Evolutionary conservation across 2,797 vertebrate genomes (phyloP).

Genomic region (Helarctos malayanus): DNA sequence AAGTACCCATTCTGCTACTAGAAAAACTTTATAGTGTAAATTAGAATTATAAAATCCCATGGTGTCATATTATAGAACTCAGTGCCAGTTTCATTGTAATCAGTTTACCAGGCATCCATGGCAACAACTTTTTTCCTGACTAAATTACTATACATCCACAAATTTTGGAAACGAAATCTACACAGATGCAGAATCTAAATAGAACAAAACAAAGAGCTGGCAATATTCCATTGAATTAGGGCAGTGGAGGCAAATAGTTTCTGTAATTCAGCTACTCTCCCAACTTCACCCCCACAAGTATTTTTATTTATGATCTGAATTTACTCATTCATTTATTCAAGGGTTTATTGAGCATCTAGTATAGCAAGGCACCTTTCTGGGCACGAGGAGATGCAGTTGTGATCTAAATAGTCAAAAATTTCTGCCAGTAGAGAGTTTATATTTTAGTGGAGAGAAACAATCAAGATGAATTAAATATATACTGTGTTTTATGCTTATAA

Average conservation of each 20-base stretch:
- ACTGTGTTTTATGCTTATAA: not conserved
- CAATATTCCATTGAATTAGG: slow-evolving; percentile 72
- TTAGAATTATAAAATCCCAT: slow-evolving; percentile 81
- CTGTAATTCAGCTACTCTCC: slow-evolving; percentile 62
- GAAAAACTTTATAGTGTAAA: slow-evolving; percentile 74
- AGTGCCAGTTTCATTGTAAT: slow-evolving; percentile 82
- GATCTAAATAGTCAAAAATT: not conserved
- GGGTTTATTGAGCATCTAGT: slow-evolving; percentile 60
- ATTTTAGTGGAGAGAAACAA: not conserved
- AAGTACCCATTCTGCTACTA: slow-evolving; percentile 68
- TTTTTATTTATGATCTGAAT: slow-evolving; percentile 64
- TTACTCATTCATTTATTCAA: slow-evolving; percentile 30
- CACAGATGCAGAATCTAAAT: slow-evolving; percentile 85
- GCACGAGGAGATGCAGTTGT: not conserved
- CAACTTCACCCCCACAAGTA: slow-evolving; percentile 25
- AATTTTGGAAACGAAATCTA: slow-evolving; percentile 84
- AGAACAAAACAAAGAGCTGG: slow-evolving; percentile 82
- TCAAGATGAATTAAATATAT: not conserved
- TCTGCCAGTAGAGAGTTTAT: not conserved
- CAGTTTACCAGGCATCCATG: slow-evolving; percentile 80
- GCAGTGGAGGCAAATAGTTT: slow-evolving; percentile 66
- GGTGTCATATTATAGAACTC: slow-evolving; percentile 77
- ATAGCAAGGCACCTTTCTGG: not conserved
- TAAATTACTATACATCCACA: slow-evolving; percentile 84
- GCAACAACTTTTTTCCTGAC: slow-evolving; percentile 79